Percentiles rank a stretch among this genome's conserved stretches.
Conservation (phyloP, 2,888 invertebrate genomes). For the Halictus quadricinctus region DNA sequence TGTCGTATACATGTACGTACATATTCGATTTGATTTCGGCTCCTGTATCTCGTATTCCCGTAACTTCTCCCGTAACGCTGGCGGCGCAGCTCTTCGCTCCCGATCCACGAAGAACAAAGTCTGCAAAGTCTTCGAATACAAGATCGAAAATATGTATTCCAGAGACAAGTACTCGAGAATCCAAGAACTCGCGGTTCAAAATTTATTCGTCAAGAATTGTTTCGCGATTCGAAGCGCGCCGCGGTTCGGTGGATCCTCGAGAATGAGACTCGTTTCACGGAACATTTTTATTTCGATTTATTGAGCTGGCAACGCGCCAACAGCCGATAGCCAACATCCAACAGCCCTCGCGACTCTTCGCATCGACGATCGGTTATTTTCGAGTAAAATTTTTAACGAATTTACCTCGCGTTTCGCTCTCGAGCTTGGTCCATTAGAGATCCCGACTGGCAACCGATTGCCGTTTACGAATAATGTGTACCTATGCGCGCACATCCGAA, state of each 20-base stretch:
- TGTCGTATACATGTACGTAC: not conserved
- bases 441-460: no score
- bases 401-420: not conserved
- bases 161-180: not conserved
- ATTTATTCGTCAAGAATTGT: not conserved
- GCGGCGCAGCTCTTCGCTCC: no score
- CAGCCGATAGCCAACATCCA: slow-evolving; percentile 12
- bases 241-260: not conserved
- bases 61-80: no score
- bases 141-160: not conserved
- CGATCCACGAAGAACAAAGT: not conserved
- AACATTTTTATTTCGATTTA: slow-evolving; percentile 30
- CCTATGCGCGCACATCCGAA: no score
- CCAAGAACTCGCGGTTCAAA: not conserved
- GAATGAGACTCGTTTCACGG: not conserved
- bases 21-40: not conserved
- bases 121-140: not conserved
- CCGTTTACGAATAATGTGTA: no score
- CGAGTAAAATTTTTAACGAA: not conserved
- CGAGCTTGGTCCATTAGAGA: not conserved
- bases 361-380: slow-evolving; percentile 8
- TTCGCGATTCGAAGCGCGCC: not conserved
- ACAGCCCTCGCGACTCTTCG: slow-evolving; percentile 1
- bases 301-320: not conserved
- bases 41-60: no score